These are phyloP conservation scores for Passer montanus DNA, from an alignment of 2,113 vertebrate genomes.

Conservation along the genomic window DNA sequence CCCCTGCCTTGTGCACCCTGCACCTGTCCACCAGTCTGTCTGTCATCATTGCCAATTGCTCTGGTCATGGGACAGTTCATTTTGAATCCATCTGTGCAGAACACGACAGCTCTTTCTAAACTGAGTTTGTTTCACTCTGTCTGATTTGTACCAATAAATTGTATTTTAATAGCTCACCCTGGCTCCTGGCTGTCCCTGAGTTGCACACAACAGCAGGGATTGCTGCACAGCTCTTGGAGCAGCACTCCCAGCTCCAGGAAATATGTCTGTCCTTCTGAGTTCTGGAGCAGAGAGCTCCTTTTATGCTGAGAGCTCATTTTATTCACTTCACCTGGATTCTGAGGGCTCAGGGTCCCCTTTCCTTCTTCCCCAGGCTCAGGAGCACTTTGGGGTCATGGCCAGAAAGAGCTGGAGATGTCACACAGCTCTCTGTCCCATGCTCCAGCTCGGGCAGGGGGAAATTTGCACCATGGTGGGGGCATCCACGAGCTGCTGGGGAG, in stretches of 20 bases:
- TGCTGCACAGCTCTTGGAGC: background rate
- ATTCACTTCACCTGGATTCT: background rate
- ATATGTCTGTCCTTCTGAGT: rapidly evolving
- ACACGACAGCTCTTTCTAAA: constrained; percentile 37
- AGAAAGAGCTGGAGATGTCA: background rate
- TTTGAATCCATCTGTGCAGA: constrained; percentile 53
- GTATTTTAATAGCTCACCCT: constrained; percentile 63
- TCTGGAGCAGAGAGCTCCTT: background rate
- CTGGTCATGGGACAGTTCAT: background rate
- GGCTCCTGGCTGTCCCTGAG: background rate
- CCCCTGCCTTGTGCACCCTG: background rate
- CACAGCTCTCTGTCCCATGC: background rate
- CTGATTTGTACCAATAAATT: constrained; percentile 69
- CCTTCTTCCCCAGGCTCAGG: background rate
- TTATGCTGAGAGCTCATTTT: background rate
- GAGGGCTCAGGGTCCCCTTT: background rate
- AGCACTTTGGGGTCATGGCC: background rate
- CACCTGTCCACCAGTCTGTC: constrained; percentile 42
- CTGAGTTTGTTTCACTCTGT: constrained; percentile 19
- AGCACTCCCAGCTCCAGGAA: background rate
- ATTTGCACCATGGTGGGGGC: background rate
- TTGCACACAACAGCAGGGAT: background rate
- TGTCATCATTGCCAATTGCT: constrained; percentile 2
- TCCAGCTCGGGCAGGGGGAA: background rate
- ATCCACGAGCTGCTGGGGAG: background rate